phyloP scores from a whole-genome alignment of 2,113 vertebrate species.

The Lepus americanus region DNA sequence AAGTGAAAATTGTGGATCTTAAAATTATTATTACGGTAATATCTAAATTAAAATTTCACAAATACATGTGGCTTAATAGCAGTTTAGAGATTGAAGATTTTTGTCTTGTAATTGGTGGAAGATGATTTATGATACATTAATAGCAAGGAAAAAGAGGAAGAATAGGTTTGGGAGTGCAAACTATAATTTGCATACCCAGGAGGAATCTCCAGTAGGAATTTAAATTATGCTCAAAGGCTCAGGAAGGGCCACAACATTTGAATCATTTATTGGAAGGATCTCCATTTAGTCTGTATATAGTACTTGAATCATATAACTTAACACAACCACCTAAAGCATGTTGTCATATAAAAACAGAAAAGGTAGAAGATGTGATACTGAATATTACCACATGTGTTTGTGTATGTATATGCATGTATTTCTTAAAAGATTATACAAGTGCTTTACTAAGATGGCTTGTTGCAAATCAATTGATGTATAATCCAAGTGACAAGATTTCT shows the following conservation, averaged over 20 bases:
- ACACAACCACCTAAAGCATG: neutral
- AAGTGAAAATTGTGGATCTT: neutral
- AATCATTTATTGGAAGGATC: neutral
- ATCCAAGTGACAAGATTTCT: neutral
- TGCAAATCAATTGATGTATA: neutral
- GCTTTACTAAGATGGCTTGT: neutral
- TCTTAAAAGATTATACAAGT: neutral
- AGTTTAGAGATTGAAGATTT: neutral
- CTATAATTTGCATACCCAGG: neutral
- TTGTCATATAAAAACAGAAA: neutral
- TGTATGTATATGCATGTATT: neutral
- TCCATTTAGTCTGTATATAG: neutral
- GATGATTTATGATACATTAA: neutral
- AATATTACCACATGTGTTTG: neutral
- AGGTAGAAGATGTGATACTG: neutral
- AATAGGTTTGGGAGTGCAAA: neutral
- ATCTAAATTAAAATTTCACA: neutral
- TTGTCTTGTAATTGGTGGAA: neutral
- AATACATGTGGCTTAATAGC: neutral
- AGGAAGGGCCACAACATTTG: neutral
- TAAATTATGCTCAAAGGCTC: neutral
- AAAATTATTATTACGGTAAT: neutral
- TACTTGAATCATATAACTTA: neutral
- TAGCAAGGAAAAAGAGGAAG: neutral
- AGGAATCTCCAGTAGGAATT: neutral